phyloP scores from a whole-genome alignment of 2,113 vertebrate species.

The Tetrao urogallus region DNA sequence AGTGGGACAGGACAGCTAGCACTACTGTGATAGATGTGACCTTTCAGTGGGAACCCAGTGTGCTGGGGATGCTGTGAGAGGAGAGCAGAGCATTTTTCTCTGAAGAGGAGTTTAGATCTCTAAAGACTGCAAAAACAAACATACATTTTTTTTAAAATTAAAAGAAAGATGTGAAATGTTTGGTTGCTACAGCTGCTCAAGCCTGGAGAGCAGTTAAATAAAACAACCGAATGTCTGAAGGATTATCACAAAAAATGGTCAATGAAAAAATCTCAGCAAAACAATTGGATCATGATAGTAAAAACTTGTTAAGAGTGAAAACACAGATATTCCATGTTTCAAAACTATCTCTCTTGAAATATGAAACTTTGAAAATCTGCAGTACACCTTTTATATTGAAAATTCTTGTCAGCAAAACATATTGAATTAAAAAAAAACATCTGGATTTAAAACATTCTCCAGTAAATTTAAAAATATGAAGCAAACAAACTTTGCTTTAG shows the following conservation, averaged over 20 bases:
- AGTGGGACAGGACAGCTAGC: background rate
- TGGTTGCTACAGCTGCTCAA: background rate
- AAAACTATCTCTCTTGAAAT: background rate
- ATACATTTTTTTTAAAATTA: background rate
- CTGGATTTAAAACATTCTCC: background rate
- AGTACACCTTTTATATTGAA: background rate
- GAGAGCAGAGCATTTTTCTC: background rate
- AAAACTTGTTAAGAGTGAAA: background rate
- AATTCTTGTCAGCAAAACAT: background rate
- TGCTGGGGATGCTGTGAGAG: background rate
- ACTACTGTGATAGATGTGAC: background rate
- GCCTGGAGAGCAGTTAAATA: background rate
- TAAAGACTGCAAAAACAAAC: background rate
- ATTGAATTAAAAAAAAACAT: background rate
- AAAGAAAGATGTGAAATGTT: background rate
- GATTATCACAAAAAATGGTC: background rate
- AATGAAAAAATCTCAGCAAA: background rate
- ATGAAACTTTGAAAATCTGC: background rate
- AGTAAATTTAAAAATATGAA: background rate
- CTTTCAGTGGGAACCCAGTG: accelerated
- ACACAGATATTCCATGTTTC: background rate
- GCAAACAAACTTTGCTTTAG: background rate
- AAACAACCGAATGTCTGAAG: accelerated
- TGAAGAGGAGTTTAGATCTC: background rate
- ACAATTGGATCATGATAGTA: background rate